A percentile compares a stretch with the other conserved stretches of the same genome.
These are phyloP conservation scores for Eufriesea mexicana DNA, from an alignment of 1,140 invertebrate species.

Conservation along the genomic window DNA sequence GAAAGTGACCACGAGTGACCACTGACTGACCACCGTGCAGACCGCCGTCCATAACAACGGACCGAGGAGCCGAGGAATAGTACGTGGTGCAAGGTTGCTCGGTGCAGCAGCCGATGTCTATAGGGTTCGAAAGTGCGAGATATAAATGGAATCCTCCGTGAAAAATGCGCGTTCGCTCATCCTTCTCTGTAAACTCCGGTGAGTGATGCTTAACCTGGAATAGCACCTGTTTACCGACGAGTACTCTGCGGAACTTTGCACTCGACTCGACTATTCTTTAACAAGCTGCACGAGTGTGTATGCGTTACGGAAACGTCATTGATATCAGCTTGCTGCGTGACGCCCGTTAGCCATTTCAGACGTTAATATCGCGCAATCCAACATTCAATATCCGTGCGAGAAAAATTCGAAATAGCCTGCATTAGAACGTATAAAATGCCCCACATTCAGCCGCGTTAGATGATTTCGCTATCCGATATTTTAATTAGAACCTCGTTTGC, in stretches of 20 bases:
- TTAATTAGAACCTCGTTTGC: too few species aligned
- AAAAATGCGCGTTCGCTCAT: neutral
- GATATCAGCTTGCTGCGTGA: too few species aligned
- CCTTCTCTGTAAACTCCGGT: neutral
- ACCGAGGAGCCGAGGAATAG: too few species aligned
- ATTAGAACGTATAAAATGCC: too few species aligned
- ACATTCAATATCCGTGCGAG: too few species aligned
- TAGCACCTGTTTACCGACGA: neutral
- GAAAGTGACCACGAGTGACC: neutral
- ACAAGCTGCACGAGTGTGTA: neutral
- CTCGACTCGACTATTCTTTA: neutral
- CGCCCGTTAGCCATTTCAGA: too few species aligned
- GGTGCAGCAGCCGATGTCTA: neutral
- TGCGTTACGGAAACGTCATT: too few species aligned
- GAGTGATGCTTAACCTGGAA: neutral
- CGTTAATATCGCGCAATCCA: too few species aligned
- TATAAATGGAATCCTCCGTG: neutral
- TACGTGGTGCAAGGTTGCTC: neutral
- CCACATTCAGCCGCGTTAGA: too few species aligned
- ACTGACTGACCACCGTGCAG: neutral
- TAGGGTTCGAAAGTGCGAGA: neutral
- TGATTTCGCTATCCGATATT: too few species aligned
- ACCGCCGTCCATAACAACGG: too few species aligned
- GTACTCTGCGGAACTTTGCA: neutral
- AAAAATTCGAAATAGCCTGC: too few species aligned